Base-by-base conservation (phyloP, 2,888 invertebrate species). In the Leucophenga maculata region DNA sequence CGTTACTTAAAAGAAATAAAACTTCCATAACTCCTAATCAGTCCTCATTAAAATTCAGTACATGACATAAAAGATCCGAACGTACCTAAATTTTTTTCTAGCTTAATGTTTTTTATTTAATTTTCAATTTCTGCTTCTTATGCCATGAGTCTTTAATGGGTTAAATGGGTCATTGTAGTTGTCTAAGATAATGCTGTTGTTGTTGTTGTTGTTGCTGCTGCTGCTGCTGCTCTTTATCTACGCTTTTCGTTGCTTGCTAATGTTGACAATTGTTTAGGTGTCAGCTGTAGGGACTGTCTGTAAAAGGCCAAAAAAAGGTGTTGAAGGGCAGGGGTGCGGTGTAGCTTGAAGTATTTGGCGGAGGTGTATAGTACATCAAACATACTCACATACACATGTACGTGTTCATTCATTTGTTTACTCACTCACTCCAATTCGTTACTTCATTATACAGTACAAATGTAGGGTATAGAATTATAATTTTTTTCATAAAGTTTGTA, bases 231-330 rank as follows among this genome's bases (percentile, higher is more conserved):
- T 44, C 48, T 46, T 48, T 48, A 46, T 48, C 22, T 32, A 64
- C 59, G 59, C 59, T 64, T 60, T 60, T 60, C 18, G 9, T 18
- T 26, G 26, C 50, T n/a, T 16, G 50, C 16, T 81, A 77, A 74
- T 79, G 78, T 81, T 79, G 79, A 80, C 82, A 81, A 72, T 50
- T 65, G 52, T 68, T 64, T 69, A 68, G 48, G 67, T 67, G 57
- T 69, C 72, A 75, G 67, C 69, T 48, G 66, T 66, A 69, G 70
- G 50, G 16, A 18, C 50, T n/a, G 16, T 26, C 26, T 26, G 26
- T 26, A 26, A 26, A 26, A 3, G 3, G 26, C 4, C 26, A 50
- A 50, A 8, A 3, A 8, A 39, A 39, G 39, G 39, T 8, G 11
- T 1, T 1, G 39, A 39, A 39, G 39, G 8, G 8, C 11, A 39